These are phyloP conservation scores for Polyommatus icarus DNA, from an alignment of 2,888 invertebrate species.

Conservation along the genomic window DNA sequence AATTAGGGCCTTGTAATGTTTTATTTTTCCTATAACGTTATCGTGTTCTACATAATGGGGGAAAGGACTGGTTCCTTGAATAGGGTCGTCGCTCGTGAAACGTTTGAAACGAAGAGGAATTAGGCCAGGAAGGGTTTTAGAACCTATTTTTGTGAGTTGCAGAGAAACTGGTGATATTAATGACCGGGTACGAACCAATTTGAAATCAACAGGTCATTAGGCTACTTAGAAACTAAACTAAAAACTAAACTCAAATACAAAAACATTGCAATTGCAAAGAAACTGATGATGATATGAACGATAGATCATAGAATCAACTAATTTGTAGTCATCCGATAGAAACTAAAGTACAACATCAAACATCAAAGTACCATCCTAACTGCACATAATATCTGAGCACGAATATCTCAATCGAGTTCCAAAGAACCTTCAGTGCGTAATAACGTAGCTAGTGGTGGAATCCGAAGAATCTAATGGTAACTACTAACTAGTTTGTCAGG, in stretches of 20 bases:
- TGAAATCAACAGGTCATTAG: neutral
- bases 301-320: too few relatives aligned
- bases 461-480: conserved; percentile 46
- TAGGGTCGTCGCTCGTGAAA: neutral
- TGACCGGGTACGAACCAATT: neutral
- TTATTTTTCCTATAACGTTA: conserved; percentile 17
- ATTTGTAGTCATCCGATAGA: too few relatives aligned
- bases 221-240: too few relatives aligned
- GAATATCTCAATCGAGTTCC: neutral
- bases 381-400: neutral
- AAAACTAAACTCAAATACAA: too few relatives aligned
- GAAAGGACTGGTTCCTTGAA: neutral
- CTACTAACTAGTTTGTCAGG: conserved; percentile 48
- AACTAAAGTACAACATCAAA: neutral
- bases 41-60: conserved; percentile 1
- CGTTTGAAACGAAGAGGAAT: neutral
- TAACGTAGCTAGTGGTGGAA: conserved; percentile 35
- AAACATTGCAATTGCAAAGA: too few relatives aligned
- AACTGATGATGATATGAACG: too few relatives aligned
- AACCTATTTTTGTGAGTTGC: neutral
- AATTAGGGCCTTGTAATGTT: conserved; percentile 12
- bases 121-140: neutral
- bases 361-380: neutral
- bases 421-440: conserved; percentile 9
- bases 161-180: neutral